Percentiles rank a stretch among this genome's conserved stretches.
Conservation (phyloP, 2,888 invertebrate genomes). For the Temnothorax rugatulus region DNA sequence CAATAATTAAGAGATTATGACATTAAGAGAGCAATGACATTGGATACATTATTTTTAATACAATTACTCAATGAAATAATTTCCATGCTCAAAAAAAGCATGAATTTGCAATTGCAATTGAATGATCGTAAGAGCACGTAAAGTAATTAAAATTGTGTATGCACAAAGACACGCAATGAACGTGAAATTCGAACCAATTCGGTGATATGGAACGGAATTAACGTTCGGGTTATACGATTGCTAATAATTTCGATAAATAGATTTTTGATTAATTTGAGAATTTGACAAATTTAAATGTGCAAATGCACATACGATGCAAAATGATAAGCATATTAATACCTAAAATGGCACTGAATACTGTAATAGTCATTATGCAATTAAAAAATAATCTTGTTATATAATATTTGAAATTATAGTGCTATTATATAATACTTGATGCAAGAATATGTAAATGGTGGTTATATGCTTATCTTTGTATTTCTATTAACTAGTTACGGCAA, state of each 20-base stretch:
- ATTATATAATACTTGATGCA: neutral
- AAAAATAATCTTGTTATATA: slow-evolving; percentile 11
- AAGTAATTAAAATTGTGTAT: slow-evolving; percentile 71
- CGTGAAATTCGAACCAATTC: slow-evolving; percentile 63
- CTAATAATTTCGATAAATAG: slow-evolving; percentile 61
- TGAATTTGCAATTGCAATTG: slow-evolving; percentile 11
- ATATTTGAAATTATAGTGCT: neutral
- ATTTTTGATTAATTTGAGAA: slow-evolving; percentile 66
- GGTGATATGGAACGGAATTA: slow-evolving; percentile 31
- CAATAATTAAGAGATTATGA: neutral
- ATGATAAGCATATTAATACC: slow-evolving; percentile 8
- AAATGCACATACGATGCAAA: neutral
- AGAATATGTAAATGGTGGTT: neutral
- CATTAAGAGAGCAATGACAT: neutral
- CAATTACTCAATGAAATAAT: slow-evolving; percentile 13
- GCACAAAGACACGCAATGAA: slow-evolving; percentile 55
- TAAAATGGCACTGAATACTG: neutral
- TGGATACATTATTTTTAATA: slow-evolving; percentile 10
- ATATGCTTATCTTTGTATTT: neutral
- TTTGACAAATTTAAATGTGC: slow-evolving; percentile 36
- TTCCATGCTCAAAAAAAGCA: neutral
- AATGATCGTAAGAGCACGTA: slow-evolving; percentile 56
- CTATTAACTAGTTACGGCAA: neutral
- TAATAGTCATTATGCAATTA: slow-evolving; percentile 11
- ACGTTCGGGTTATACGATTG: slow-evolving; percentile 18